These are phyloP conservation scores for Girardinus metallicus DNA, from an alignment of 2,797 vertebrate genomes.

Conservation along the genomic window DNA sequence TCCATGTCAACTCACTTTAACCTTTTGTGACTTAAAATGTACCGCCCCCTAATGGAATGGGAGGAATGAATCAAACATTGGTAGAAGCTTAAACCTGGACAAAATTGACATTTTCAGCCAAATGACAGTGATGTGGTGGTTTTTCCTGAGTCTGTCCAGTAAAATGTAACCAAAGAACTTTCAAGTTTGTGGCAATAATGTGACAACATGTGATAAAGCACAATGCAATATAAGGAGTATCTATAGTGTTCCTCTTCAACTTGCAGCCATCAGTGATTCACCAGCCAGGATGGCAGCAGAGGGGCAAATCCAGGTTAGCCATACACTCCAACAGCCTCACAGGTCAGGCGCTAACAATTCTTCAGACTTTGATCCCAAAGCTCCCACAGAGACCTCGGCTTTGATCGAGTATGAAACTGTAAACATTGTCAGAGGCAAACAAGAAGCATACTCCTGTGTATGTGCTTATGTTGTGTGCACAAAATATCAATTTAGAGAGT, in stretches of 20 bases:
- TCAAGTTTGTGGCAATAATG: background rate
- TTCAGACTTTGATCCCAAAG: constrained; percentile 44
- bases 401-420: constrained; percentile 50
- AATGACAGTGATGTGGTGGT: background rate
- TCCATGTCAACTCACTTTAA: too few relatives aligned
- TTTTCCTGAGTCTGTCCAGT: background rate
- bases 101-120: background rate
- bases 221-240: background rate
- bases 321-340: constrained; percentile 31
- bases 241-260: constrained; percentile 28
- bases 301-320: constrained; percentile 39
- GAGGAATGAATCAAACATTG: too few relatives aligned
- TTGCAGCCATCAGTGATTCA: constrained; percentile 30
- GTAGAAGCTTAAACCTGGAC: background rate
- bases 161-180: background rate
- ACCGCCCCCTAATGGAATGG: background rate
- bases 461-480: constrained; percentile 33
- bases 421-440: constrained; percentile 44
- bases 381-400: constrained; percentile 46
- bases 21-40: background rate
- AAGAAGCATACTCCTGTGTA: constrained; percentile 5
- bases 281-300: constrained; percentile 4
- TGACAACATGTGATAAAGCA: background rate
- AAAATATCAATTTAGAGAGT: constrained; percentile 58
- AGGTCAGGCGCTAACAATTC: constrained; percentile 28